phyloP scores from a whole-genome alignment of 2,113 vertebrate genomes.

The Verasper variegatus region DNA sequence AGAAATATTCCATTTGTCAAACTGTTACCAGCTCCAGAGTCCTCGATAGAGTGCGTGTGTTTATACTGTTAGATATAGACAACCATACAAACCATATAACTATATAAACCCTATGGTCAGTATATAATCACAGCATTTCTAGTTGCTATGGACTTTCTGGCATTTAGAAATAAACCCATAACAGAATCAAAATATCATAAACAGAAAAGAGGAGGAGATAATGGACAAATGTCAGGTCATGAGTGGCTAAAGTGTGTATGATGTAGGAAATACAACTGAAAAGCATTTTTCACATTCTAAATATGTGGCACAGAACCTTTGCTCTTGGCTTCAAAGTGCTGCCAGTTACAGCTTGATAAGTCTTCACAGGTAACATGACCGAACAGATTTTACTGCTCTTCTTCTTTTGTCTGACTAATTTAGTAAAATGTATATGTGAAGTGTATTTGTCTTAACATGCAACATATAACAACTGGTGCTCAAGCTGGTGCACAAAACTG shows the following conservation, averaged over 20 bases:
- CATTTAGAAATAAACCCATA: neutral
- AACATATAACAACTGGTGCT: neutral
- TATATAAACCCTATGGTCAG: too few relatives aligned
- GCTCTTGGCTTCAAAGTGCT: constrained; percentile 11
- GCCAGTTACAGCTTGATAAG: constrained; percentile 17
- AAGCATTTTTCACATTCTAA: neutral
- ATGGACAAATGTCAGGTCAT: neutral
- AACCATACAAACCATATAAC: too few relatives aligned
- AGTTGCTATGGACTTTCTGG: neutral
- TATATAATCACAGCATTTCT: neutral
- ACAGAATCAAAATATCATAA: too few relatives aligned
- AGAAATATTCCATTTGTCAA: neutral
- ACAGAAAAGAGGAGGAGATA: too few relatives aligned
- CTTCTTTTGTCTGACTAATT: constrained; percentile 1
- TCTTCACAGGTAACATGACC: neutral
- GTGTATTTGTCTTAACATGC: constrained; percentile 17
- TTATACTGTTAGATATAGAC: too few relatives aligned
- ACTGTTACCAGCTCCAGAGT: neutral
- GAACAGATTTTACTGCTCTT: neutral
- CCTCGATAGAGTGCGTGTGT: neutral
- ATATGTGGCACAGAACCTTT: neutral
- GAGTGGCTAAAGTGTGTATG: too few relatives aligned
- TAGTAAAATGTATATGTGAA: neutral
- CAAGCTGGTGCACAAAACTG: neutral
- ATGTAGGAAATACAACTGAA: neutral